Base-by-base conservation (phyloP, 1,140 invertebrate genomes). In the Zeugodacus cucurbitae region DNA sequence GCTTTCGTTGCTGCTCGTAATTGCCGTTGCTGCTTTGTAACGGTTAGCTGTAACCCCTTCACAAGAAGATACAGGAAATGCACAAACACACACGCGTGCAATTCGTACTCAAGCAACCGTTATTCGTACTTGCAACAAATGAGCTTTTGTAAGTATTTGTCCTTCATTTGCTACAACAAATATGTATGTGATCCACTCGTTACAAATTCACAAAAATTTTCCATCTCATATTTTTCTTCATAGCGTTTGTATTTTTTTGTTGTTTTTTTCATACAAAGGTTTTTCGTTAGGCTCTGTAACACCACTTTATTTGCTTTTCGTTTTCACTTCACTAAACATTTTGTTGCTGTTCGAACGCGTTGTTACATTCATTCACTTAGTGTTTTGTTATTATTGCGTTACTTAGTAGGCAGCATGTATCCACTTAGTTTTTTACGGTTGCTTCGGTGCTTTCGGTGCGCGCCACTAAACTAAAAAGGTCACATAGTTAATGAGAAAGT, bases 331-430 rank as follows among this genome's bases (percentile, higher is more conserved):
- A 74, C 67, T 74, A 41, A 22, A 41, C 20, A 34, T 41, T 64
- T 29, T 64, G 26, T 29, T n/a, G 11, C 48, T 11, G 14, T 54
- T 32, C 20, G 34, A 22, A 74, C 32, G n/a, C n/a, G n/a, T 41
- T 34, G 17, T 22, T 74, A 74, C 67, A 41, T 37, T 37, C 67
- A 37, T 37, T 74, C 29, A 41, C 67, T 22, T 74, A 37, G 34
- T 41, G 67, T 11, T 74, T 67, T 67, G 67, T 74, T 74, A 74
- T 74, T 74, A 32, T 74, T 74, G 67, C 22, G 41, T 74, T 74
- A n/a, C 67, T 74, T 74, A 74, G 29, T 74, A 74, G 34, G 67
- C 10, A 37, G 17, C 17, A 74, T 74, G 32, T 74, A 41, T 74
- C 67, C 67, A 74, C 67, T 74, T 74, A 74, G 41, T 0, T 74